A percentile compares a stretch with the other conserved stretches of the same genome.
Evolutionary conservation across 2,888 invertebrate genomes (phyloP).

Genomic region (Dioctria rufipes): DNA sequence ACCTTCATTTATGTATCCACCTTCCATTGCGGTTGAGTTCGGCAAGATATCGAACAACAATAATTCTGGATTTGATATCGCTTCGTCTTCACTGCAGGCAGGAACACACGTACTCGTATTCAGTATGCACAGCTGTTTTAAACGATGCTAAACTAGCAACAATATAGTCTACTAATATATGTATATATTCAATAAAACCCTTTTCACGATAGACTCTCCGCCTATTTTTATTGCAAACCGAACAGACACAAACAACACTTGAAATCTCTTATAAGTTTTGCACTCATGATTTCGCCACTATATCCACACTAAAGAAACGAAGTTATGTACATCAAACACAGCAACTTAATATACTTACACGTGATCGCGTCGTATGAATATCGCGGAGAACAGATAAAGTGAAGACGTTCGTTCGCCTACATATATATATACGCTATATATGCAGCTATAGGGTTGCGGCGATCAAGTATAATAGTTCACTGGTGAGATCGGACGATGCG

Average conservation of each 20-base stretch:
- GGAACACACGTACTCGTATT: no score
- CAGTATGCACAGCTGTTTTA: neutral
- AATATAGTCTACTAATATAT: constrained; percentile 24
- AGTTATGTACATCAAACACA: neutral
- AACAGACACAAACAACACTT: constrained; percentile 31
- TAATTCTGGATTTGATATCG: constrained; percentile 24
- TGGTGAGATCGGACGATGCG: neutral
- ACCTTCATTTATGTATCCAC: constrained; percentile 53
- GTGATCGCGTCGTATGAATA: neutral
- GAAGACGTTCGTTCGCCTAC: constrained; percentile 2
- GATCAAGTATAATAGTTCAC: neutral
- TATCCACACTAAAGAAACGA: constrained; percentile 2
- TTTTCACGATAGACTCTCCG: constrained; percentile 11
- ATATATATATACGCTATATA: no score
- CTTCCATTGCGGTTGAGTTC: constrained; percentile 50
- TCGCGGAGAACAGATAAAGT: neutral
- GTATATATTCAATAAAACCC: neutral
- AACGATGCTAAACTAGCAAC: neutral
- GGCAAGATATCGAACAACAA: constrained; percentile 4
- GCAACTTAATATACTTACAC: neutral
- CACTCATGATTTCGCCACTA: constrained; percentile 51
- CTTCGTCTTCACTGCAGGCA: constrained; percentile 8
- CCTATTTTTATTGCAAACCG: constrained; percentile 27
- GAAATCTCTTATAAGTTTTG: constrained; percentile 40
- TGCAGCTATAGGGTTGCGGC: neutral